phyloP scores from a whole-genome alignment of 2,888 invertebrate species.

The Galeruca laticollis region DNA sequence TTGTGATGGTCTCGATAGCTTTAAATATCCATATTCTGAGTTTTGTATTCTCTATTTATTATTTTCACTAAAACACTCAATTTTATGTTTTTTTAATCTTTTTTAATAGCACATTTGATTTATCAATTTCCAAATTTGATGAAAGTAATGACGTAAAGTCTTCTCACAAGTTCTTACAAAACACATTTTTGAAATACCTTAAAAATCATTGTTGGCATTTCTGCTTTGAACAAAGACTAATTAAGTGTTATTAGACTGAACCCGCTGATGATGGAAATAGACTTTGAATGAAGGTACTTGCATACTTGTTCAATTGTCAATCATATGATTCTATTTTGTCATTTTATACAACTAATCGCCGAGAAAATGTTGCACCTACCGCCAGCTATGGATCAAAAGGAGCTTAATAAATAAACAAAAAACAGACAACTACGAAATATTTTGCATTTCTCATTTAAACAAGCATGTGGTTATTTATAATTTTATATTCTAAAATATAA shows the following conservation, averaged over 20 bases:
- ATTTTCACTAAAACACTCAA: no score
- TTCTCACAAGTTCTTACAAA: no score
- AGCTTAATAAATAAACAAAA: background rate
- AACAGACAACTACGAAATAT: background rate
- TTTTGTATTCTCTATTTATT: no score
- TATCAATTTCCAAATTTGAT: no score
- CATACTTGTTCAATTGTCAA: conserved; percentile 42
- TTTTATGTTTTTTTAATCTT: no score
- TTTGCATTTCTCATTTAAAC: no score
- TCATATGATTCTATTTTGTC: conserved; percentile 31
- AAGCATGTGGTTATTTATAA: no score
- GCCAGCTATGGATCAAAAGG: background rate
- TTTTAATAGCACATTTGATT: no score
- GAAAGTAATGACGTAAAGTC: no score
- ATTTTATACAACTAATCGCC: conserved; percentile 23
- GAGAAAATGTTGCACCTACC: conserved; percentile 24
- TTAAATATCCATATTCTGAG: no score
- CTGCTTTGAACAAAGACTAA: conserved; percentile 35
- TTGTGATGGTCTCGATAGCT: no score
- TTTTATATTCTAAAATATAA: no score
- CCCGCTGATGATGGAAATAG: conserved; percentile 26
- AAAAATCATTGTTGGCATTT: conserved; percentile 22
- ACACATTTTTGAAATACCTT: background rate
- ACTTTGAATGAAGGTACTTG: conserved; percentile 20
- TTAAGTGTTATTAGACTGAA: conserved; percentile 34